A percentile compares a stretch with the other conserved stretches of the same genome.
Conservation (phyloP, 2,888 invertebrate genomes). For the Philonicus albiceps region DNA sequence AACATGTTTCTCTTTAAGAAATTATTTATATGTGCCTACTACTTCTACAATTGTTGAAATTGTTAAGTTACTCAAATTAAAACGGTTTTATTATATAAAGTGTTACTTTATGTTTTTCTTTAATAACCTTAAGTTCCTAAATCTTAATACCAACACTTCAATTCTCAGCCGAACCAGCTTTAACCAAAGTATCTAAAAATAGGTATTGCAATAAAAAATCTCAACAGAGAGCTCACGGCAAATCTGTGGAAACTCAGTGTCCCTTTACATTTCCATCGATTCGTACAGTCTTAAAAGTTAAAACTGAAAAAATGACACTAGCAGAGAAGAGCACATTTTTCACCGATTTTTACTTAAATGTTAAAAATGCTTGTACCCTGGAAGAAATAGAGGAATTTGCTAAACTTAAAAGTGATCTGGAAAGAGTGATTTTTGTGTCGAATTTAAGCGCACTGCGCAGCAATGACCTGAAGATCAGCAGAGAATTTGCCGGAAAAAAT, state of each 20-base stretch:
- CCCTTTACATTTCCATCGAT: background rate
- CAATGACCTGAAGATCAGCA: constrained; percentile 65
- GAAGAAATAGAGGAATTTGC: constrained; percentile 71
- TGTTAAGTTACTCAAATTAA: background rate
- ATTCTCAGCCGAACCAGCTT: background rate
- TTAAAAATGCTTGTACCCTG: constrained; percentile 67
- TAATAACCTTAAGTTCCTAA: background rate
- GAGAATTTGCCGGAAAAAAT: constrained; percentile 66
- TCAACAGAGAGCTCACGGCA: background rate
- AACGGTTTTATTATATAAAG: background rate
- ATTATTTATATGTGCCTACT: constrained; percentile 16
- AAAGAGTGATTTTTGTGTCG: constrained; percentile 71
- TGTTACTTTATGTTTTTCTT: background rate
- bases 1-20: constrained; percentile 1
- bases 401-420: constrained; percentile 69
- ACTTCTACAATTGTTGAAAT: background rate
- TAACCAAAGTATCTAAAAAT: constrained; percentile 2
- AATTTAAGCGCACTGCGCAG: constrained; percentile 64
- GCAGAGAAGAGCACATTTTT: constrained; percentile 66
- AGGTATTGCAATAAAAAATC: background rate
- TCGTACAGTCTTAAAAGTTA: background rate
- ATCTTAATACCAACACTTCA: background rate
- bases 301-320: constrained; percentile 53
- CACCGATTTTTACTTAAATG: constrained; percentile 70
- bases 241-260: background rate